phyloP scores from a whole-genome alignment of 2,797 vertebrate genomes.

The Gymnoscopelus braueri region DNA sequence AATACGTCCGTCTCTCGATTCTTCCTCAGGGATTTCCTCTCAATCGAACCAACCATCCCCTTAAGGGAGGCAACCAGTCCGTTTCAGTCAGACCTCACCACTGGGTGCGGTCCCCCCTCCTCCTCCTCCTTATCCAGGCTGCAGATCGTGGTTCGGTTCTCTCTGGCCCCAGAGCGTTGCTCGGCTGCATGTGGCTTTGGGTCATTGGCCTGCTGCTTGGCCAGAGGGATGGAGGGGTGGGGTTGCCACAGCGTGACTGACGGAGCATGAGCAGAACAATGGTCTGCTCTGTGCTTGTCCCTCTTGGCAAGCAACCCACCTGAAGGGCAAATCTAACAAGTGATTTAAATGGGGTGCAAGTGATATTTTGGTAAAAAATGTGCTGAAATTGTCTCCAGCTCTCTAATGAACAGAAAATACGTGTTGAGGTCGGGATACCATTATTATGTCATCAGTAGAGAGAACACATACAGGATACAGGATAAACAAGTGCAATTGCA shows the following conservation, averaged over 20 bases:
- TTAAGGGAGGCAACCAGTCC: conserved; percentile 13
- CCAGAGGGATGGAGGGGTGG: conserved; percentile 11
- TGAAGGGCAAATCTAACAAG: conserved; percentile 45
- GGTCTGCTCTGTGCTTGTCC: conserved; percentile 47
- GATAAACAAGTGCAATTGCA: no score
- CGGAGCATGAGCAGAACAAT: conserved; percentile 48
- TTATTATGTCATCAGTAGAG: no score
- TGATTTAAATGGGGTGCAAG: conserved; percentile 4
- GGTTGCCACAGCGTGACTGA: neutral
- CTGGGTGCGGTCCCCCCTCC: conserved; percentile 58
- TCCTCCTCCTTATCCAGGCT: conserved; percentile 24
- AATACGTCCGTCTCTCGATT: conserved; percentile 60
- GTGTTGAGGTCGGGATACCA: no score
- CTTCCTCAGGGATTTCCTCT: conserved; percentile 64
- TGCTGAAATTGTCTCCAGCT: no score
- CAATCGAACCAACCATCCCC: neutral
- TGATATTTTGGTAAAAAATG: no score
- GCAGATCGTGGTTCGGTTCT: neutral
- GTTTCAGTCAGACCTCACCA: conserved; percentile 22
- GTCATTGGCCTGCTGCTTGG: conserved; percentile 33
- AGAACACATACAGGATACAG: no score
- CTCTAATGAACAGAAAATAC: no score
- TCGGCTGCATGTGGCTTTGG: conserved; percentile 47
- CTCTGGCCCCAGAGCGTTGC: conserved; percentile 28
- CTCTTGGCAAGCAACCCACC: conserved; percentile 48